Conservation (phyloP, 2,888 invertebrate genomes). For the Rhorus exstirpatorius region DNA sequence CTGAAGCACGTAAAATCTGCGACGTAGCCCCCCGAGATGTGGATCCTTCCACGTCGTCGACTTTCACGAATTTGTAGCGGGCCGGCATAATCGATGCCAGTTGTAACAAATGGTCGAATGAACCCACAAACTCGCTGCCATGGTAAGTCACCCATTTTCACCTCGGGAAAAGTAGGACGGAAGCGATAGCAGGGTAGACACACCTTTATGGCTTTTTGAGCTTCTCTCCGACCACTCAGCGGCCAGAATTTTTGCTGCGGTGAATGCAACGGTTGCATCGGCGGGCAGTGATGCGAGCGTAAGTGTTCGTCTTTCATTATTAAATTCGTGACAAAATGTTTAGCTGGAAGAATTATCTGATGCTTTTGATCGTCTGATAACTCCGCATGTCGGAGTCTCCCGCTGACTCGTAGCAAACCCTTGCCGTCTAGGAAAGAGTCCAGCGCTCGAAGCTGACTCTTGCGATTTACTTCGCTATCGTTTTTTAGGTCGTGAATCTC, state of each 20-base stretch:
- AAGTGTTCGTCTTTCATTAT: conserved; percentile 71
- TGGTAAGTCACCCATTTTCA: conserved; percentile 81
- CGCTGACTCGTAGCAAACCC: conserved; percentile 67
- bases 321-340: conserved; percentile 55
- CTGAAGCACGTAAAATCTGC: conserved; percentile 78
- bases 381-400: conserved; percentile 54
- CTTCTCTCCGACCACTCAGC: conserved; percentile 71
- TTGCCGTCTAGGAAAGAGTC: conserved; percentile 56
- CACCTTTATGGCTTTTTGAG: conserved; percentile 68
- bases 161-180: conserved; percentile 67
- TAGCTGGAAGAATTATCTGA: conserved; percentile 46
- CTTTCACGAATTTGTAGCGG: conserved; percentile 72
- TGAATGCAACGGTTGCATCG: conserved; percentile 62
- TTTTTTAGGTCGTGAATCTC: conserved; percentile 39
- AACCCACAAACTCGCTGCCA: conserved; percentile 73
- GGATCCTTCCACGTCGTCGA: conserved; percentile 71
- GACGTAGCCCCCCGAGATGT: conserved; percentile 75
- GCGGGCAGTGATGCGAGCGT: conserved; percentile 68
- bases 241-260: conserved; percentile 77
- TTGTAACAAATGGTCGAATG: conserved; percentile 47
- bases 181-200: conserved; percentile 78
- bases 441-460: conserved; percentile 53
- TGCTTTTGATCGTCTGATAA: conserved; percentile 51
- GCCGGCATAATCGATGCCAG: conserved; percentile 69
- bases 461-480: conserved; percentile 12